A percentile compares a stretch with the other conserved stretches of the same genome.
Conservation (phyloP, 1,140 invertebrate genomes). For the Prorops nasuta region DNA sequence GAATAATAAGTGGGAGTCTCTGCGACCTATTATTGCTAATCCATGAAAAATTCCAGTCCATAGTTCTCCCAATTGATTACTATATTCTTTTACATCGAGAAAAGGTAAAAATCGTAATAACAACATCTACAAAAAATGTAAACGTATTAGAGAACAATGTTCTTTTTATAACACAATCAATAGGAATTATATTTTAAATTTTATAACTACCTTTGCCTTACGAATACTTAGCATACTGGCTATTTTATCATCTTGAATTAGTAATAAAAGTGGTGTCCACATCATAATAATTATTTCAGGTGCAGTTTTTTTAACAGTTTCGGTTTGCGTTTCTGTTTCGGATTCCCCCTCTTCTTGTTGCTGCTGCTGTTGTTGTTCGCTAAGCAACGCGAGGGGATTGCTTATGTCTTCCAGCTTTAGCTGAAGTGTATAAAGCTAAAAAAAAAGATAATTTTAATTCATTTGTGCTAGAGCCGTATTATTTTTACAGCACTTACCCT, state of each 20-base stretch:
- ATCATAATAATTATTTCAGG: conserved; percentile 55
- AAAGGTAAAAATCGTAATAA: conserved; percentile 61
- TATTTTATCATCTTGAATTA: conserved; percentile 66
- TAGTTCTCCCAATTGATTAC: conserved; percentile 51
- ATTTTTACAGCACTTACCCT: conserved; percentile 53
- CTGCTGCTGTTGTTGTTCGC: conserved; percentile 60
- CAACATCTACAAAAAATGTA: conserved; percentile 53
- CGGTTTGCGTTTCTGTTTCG: conserved; percentile 47
- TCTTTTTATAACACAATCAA: too few species aligned
- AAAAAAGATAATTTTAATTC: conserved; percentile 11
- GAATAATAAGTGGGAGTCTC: conserved; percentile 53
- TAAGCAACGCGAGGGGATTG: conserved; percentile 67
- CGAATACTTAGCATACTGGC: conserved; percentile 67
- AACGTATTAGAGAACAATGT: conserved; percentile 1
- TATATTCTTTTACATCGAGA: conserved; percentile 50
- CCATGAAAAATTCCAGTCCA: conserved; percentile 58
- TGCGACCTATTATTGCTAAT: conserved; percentile 56
- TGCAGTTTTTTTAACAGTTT: conserved; percentile 63
- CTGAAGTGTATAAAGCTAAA: conserved; percentile 63
- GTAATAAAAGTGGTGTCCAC: conserved; percentile 40
- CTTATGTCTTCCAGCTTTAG: conserved; percentile 73
- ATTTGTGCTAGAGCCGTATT: background rate
- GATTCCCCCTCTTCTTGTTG: conserved; percentile 46
- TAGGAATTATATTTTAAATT: conserved; percentile 1
- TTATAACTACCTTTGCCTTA: conserved; percentile 67